Evolutionary conservation across 2,888 invertebrate genomes (phyloP).

Genomic region (Sinopyrophorus schimmeli): DNA sequence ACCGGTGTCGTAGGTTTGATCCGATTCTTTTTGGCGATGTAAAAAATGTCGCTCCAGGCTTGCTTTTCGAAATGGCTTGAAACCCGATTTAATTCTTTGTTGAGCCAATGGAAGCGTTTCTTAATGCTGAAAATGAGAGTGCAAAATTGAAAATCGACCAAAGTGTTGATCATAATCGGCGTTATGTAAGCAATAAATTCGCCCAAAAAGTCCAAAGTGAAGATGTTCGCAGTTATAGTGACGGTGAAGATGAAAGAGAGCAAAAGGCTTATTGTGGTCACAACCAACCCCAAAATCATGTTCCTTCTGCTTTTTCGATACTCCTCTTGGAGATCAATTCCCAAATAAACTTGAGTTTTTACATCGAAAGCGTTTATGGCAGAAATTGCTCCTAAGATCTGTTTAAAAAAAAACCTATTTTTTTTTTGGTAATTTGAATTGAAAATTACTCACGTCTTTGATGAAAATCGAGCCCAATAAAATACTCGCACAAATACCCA

Average conservation of each 20-base stretch:
- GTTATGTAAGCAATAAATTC: background rate
- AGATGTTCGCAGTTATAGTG: background rate
- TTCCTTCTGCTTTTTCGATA: background rate
- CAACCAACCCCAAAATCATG: background rate
- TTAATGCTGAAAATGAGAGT: too few relatives aligned
- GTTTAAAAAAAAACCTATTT: too few relatives aligned
- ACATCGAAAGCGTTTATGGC: background rate
- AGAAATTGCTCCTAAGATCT: conserved; percentile 2
- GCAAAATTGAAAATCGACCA: conserved; percentile 5
- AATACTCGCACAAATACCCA: too few relatives aligned
- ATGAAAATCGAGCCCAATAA: too few relatives aligned
- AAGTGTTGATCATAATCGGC: background rate
- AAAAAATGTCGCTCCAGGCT: too few relatives aligned
- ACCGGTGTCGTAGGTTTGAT: too few relatives aligned
- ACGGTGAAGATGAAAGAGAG: background rate
- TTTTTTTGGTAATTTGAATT: background rate
- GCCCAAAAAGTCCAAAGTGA: background rate
- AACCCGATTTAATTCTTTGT: too few relatives aligned
- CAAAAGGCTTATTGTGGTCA: background rate
- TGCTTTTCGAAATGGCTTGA: too few relatives aligned
- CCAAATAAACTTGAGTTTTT: background rate
- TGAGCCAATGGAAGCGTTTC: too few relatives aligned
- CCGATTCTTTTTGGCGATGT: too few relatives aligned
- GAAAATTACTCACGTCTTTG: background rate
- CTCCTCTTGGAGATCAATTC: background rate